These are phyloP conservation scores for Leptinotarsa peninsularis DNA, from an alignment of 2,888 invertebrate genomes.

Conservation along the genomic window DNA sequence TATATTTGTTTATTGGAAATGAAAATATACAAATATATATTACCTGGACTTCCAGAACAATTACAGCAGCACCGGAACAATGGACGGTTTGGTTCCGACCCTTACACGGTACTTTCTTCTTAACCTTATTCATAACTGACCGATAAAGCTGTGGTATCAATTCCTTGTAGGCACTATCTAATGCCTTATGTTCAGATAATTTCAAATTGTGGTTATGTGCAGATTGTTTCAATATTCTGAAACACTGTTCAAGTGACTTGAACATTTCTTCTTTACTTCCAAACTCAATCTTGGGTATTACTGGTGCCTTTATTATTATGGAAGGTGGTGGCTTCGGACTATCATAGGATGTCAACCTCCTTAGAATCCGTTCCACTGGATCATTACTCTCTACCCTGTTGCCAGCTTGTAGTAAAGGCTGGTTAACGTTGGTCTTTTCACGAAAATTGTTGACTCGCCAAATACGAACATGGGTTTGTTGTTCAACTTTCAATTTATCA, in stretches of 20 bases:
- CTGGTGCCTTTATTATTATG: constrained; percentile 65
- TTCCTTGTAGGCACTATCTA: constrained; percentile 75
- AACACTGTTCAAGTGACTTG: constrained; percentile 59
- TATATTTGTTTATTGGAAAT: no score
- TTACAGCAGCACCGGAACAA: constrained; percentile 74
- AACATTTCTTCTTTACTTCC: constrained; percentile 58
- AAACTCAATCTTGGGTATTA: constrained; percentile 59
- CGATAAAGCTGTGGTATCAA: constrained; percentile 73
- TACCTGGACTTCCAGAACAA: constrained; percentile 69
- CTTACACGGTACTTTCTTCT: constrained; percentile 70
- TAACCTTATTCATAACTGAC: constrained; percentile 63
- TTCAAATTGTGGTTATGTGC: constrained; percentile 71
- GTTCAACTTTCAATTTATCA: constrained; percentile 69
- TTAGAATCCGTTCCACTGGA: constrained; percentile 70
- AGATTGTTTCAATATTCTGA: constrained; percentile 65
- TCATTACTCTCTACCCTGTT: constrained; percentile 62
- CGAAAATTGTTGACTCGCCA: constrained; percentile 72
- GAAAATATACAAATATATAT: not conserved
- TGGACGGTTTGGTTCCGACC: constrained; percentile 67
- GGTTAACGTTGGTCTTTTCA: constrained; percentile 61
- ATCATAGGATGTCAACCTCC: constrained; percentile 75
- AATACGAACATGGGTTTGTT: constrained; percentile 67
- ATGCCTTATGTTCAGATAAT: constrained; percentile 74
- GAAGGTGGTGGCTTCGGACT: constrained; percentile 71
- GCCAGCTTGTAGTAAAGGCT: constrained; percentile 60